Percentiles rank a stretch among this genome's conserved stretches.
phyloP scores from a whole-genome alignment of 2,797 vertebrate species.

The Platyrinchus mystaceus region DNA sequence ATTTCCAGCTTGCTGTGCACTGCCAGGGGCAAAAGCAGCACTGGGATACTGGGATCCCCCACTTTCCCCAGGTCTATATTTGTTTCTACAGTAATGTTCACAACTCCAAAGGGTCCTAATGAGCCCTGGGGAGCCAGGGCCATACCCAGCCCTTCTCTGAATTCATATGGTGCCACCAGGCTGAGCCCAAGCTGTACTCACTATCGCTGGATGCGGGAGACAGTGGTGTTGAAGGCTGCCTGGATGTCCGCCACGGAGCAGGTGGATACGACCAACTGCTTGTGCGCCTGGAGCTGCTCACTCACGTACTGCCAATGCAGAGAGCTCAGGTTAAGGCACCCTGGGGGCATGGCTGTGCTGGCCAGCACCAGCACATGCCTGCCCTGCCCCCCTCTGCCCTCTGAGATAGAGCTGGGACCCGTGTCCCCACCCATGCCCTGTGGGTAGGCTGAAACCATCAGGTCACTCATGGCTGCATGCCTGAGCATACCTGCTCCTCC shows the following conservation, averaged over 20 bases:
- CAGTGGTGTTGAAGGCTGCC: slow-evolving; percentile 90
- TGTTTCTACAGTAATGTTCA: not conserved
- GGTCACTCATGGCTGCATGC: not conserved
- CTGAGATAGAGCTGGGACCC: rapidly evolving
- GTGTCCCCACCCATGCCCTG: not conserved
- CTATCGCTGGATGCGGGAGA: slow-evolving; percentile 97
- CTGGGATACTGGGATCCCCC: not conserved
- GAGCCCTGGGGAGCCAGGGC: not conserved
- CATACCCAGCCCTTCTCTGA: not conserved
- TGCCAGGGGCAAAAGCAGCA: not conserved
- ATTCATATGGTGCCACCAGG: not conserved
- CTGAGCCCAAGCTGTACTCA: slow-evolving; percentile 74
- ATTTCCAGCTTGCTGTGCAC: not conserved
- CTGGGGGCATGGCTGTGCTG: not conserved
- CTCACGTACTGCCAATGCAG: slow-evolving; percentile 84
- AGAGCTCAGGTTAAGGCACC: not conserved
- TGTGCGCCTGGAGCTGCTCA: slow-evolving; percentile 91
- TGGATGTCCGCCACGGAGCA: slow-evolving; percentile 93
- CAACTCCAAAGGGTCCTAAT: not conserved
- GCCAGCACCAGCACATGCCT: not conserved
- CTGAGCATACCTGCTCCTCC: not conserved
- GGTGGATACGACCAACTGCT: slow-evolving; percentile 91
- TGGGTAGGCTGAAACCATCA: not conserved
- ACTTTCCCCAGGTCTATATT: not conserved
- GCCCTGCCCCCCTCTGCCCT: not conserved